A percentile compares a stretch with the other conserved stretches of the same genome.
Evolutionary conservation across 2,888 invertebrate species (phyloP).

Genomic region (Eupithecia exiguata): DNA sequence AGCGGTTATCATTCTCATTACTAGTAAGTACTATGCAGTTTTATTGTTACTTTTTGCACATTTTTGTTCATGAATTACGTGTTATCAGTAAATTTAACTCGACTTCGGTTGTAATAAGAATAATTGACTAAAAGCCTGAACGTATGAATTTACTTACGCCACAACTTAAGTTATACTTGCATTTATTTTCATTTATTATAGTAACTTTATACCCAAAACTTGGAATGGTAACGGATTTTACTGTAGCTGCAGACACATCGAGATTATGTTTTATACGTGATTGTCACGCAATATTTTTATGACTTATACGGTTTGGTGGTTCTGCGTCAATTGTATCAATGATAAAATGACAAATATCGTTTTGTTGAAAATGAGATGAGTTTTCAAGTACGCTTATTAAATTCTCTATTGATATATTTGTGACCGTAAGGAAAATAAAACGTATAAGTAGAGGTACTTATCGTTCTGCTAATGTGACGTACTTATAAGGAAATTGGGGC

Average conservation of each 20-base stretch:
- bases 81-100: constrained; percentile 44
- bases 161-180: not conserved
- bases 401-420: not conserved
- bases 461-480: not conserved
- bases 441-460: too few species aligned
- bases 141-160: not conserved
- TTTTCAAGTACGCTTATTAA: not conserved
- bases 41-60: constrained; percentile 50
- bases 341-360: not conserved
- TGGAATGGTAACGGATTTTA: constrained; percentile 6
- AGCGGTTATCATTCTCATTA: constrained; percentile 60
- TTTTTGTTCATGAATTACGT: constrained; percentile 50
- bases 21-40: constrained; percentile 43
- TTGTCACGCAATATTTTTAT: constrained; percentile 29
- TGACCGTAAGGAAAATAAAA: not conserved
- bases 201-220: not conserved
- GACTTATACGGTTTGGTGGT: not conserved
- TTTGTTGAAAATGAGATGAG: not conserved
- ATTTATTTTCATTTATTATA: not conserved
- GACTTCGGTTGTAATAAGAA: constrained; percentile 25
- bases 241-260: not conserved
- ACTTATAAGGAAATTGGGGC: not conserved
- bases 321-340: not conserved
- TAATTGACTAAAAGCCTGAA: not conserved
- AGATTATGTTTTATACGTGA: constrained; percentile 13